These are phyloP conservation scores for Columbina picui DNA, from an alignment of 2,113 vertebrate genomes.

Conservation along the genomic window DNA sequence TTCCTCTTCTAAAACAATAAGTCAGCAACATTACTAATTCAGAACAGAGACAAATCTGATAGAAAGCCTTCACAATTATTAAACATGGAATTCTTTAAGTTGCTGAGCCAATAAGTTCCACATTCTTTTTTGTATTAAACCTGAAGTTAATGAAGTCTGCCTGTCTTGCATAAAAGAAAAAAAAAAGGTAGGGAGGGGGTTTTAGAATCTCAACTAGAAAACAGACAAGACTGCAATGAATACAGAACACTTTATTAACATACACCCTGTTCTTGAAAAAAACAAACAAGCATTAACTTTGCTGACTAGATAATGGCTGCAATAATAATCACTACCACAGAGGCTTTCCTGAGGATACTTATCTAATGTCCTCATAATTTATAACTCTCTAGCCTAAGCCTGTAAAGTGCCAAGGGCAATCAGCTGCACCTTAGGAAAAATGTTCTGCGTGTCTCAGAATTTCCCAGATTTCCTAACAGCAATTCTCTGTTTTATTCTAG, in stretches of 20 bases:
- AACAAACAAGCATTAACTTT: slow-evolving; percentile 59
- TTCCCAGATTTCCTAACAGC: not conserved
- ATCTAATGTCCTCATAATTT: slow-evolving; percentile 42
- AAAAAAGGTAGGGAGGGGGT: slow-evolving; percentile 13
- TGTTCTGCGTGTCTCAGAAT: not conserved
- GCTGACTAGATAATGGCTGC: slow-evolving; percentile 64
- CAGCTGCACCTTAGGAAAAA: not conserved
- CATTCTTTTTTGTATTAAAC: slow-evolving; percentile 77
- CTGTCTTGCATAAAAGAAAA: slow-evolving; percentile 43
- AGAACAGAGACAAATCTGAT: slow-evolving; percentile 75
- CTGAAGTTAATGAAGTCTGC: slow-evolving; percentile 81
- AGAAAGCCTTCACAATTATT: slow-evolving; percentile 79
- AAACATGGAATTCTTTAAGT: slow-evolving; percentile 78
- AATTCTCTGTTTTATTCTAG: not conserved
- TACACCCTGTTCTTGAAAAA: not conserved
- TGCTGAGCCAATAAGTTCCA: slow-evolving; percentile 76
- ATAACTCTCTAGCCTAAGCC: slow-evolving; percentile 20
- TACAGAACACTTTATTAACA: slow-evolving; percentile 74
- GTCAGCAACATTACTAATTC: slow-evolving; percentile 84
- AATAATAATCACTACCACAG: slow-evolving; percentile 55
- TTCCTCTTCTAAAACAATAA: slow-evolving; percentile 81
- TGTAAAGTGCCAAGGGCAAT: slow-evolving; percentile 35
- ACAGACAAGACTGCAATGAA: slow-evolving; percentile 72
- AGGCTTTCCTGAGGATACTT: slow-evolving; percentile 54
- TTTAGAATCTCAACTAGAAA: slow-evolving; percentile 71